Conservation (phyloP, 2,797 vertebrate genomes). For the Tadarida brasiliensis region DNA sequence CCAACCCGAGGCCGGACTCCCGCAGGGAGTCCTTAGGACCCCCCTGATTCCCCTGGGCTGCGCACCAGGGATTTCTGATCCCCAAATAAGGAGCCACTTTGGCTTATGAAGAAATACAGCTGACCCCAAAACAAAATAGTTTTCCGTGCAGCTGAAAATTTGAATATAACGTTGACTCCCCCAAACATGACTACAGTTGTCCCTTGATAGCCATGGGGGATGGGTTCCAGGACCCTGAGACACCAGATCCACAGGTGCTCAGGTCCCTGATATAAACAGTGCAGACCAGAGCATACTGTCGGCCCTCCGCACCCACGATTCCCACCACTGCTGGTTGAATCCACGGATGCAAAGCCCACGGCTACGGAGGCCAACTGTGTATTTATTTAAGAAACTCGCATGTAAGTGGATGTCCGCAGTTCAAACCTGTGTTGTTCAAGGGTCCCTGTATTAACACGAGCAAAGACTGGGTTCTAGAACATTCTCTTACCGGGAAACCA, state of each 20-base stretch:
- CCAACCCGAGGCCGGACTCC: no score
- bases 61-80: neutral
- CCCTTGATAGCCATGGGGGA: neutral
- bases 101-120: neutral
- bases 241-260: neutral
- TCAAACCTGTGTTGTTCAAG: no score
- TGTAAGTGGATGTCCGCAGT: neutral
- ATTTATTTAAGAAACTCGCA: neutral
- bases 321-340: neutral
- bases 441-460: neutral
- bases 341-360: neutral
- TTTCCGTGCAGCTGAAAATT: no score
- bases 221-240: neutral
- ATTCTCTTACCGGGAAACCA: constrained; percentile 97
- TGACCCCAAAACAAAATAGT: neutral
- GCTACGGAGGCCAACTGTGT: neutral
- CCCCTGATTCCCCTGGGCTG: neutral
- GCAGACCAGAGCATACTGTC: neutral
- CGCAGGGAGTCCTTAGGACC: neutral
- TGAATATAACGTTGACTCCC: no score
- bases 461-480: neutral
- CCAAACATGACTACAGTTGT: neutral
- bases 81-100: neutral
- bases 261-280: neutral
- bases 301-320: fast-evolving